Conservation (phyloP, 2,113 vertebrate genomes). For the Daubentonia madagascariensis region DNA sequence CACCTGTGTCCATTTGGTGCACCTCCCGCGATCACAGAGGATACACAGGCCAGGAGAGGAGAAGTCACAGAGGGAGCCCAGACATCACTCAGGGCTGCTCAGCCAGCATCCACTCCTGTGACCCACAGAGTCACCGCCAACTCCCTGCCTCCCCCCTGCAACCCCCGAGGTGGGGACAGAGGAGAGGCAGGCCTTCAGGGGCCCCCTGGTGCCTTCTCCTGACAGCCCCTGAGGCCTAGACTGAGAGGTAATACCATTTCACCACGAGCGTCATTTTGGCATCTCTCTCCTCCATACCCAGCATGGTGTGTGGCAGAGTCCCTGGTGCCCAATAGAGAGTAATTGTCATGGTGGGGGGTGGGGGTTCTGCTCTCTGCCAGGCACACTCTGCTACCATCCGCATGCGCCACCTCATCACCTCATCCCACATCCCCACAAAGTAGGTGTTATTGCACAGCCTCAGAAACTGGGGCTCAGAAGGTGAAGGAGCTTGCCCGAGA, state of each 20-base stretch:
- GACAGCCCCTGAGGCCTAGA: not conserved
- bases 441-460: not conserved
- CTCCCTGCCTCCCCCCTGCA: not conserved
- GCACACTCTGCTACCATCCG: not conserved
- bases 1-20: rapidly evolving
- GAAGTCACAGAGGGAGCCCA: rapidly evolving
- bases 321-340: not conserved
- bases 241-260: not conserved
- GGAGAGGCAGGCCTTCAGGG: not conserved
- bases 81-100: not conserved
- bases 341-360: rapidly evolving
- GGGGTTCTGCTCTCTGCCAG: not conserved
- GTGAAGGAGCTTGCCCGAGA: not conserved
- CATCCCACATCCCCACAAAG: not conserved
- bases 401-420: not conserved
- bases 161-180: not conserved
- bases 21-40: not conserved
- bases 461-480: not conserved
- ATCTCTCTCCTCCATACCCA: not conserved
- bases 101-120: rapidly evolving
- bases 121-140: not conserved
- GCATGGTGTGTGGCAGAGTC: not conserved
- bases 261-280: not conserved
- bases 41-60: not conserved
- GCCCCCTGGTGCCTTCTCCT: not conserved